Percentiles rank a stretch among this genome's conserved stretches.
Evolutionary conservation across 2,113 vertebrate genomes (phyloP).

Genomic region (Otus sunia): DNA sequence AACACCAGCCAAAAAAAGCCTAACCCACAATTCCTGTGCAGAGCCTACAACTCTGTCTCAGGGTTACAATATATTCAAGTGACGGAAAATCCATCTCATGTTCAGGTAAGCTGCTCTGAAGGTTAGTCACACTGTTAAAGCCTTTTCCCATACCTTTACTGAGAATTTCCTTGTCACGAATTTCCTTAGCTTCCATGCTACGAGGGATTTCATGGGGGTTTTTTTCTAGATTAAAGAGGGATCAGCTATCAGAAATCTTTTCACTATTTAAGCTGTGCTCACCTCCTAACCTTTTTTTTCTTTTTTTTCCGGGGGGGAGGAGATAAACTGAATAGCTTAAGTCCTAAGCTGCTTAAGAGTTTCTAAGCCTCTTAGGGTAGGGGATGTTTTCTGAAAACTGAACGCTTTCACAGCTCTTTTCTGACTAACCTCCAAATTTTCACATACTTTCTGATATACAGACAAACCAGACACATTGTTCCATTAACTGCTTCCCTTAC

Average conservation of each 20-base stretch:
- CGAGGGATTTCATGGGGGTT: background rate
- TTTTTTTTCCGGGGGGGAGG: background rate
- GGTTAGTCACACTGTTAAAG: background rate
- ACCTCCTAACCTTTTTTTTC: background rate
- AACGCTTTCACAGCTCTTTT: background rate
- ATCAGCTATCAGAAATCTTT: constrained; percentile 36
- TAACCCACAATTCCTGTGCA: background rate
- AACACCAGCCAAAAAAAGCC: background rate
- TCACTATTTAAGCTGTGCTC: background rate
- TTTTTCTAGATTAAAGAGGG: background rate
- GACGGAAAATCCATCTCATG: background rate
- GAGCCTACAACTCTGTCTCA: background rate
- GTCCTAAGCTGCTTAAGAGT: constrained; percentile 44
- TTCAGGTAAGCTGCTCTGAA: background rate
- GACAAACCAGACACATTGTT: background rate
- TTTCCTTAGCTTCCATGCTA: background rate
- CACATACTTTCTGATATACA: background rate
- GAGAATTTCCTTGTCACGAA: background rate
- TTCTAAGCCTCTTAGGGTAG: constrained; percentile 6
- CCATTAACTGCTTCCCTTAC: background rate
- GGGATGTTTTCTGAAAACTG: background rate
- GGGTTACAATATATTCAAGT: background rate
- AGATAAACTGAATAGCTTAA: constrained; percentile 10
- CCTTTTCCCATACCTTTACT: background rate
- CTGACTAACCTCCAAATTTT: background rate